A percentile compares a stretch with the other conserved stretches of the same genome.
Conservation (phyloP, 30 jellyfish, hydroid and myxozoan genomes). For the Turritopsis rubra region DNA sequence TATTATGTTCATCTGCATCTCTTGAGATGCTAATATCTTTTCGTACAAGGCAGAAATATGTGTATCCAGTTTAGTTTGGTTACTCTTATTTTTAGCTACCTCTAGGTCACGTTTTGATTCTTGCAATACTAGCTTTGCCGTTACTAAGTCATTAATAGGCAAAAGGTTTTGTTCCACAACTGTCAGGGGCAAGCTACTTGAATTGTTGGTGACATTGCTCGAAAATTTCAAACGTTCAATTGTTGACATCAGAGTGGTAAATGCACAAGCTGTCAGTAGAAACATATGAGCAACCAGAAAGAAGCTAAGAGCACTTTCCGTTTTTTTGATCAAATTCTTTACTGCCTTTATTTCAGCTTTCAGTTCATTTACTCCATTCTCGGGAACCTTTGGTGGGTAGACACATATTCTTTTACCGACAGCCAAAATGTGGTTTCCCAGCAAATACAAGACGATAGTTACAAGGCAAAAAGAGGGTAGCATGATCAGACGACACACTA, state of each 20-base stretch:
- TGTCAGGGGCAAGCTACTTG: not conserved
- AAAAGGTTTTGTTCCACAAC: not conserved
- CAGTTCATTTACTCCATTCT: not conserved
- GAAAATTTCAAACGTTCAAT: not conserved
- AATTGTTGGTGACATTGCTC: not conserved
- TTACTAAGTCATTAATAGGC: not conserved
- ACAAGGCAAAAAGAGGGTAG: not conserved
- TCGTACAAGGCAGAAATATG: not conserved
- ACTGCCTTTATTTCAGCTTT: not conserved
- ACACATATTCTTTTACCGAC: constrained; percentile 9
- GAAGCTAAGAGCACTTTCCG: not conserved
- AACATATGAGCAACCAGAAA: not conserved
- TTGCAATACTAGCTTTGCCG: not conserved
- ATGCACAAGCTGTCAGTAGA: constrained; percentile 11
- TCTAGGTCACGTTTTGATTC: not conserved
- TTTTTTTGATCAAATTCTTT: not conserved
- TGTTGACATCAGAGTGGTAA: constrained; percentile 8
- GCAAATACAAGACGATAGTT: constrained; percentile 4
- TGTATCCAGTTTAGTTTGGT: not conserved
- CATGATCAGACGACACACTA: not conserved
- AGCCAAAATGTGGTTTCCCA: not conserved
- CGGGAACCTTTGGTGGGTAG: not conserved
- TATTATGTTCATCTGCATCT: constrained; percentile 4
- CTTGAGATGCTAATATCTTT: not conserved
- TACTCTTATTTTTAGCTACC: not conserved